Base-by-base conservation (phyloP, 2,113 vertebrate genomes). In the Cyphomyrus discorhynchus region DNA sequence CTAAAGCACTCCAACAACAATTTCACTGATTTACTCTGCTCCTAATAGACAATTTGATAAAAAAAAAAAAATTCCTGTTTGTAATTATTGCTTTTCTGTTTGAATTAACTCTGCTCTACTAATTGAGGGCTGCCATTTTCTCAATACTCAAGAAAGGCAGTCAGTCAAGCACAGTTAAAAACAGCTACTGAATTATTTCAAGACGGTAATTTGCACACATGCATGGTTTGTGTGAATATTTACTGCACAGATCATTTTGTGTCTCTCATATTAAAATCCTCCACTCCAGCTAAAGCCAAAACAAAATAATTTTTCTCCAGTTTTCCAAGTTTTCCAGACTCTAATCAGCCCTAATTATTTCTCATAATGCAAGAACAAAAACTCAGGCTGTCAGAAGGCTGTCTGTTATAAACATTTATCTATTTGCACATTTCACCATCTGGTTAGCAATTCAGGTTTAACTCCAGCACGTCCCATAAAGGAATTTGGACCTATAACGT, bases 11-110 rank as follows among this genome's bases (percentile, higher is more conserved):
- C 35, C 15, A 42, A 19, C 74, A 42, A 80, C 35, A 80, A 80
- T 42, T 80, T 80, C 13, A 80, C 74, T 80, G 74, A 80, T 42
- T 27, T 80, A 80, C 31, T 80, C 35, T 80, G 15, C 74, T 80
- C 74, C 31, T 39, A 80, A 42, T 80, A 80, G 35, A 80, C 74
- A 80, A 80, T 80, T 80, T 80, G 74, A 80, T 80, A 70, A 70
- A 70, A 31, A 70, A 70, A 70, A n/a, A 58, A 31, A 70, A 70
- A 1, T 17, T 77, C 70, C 70, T 80, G 31, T 80, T 42, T 19
- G 74, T 80, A 80, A 80, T 80, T 80, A 42, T 42, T 80, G 74
- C 35, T 80, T 42, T 42, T 80, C 74, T 80, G 74, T 80, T 80
- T 42, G 74, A 80, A 80, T 80, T 80, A 39, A 80, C 74, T 80